Conservation (phyloP, 1,140 invertebrate genomes). For the Aphaenogaster rudis region DNA sequence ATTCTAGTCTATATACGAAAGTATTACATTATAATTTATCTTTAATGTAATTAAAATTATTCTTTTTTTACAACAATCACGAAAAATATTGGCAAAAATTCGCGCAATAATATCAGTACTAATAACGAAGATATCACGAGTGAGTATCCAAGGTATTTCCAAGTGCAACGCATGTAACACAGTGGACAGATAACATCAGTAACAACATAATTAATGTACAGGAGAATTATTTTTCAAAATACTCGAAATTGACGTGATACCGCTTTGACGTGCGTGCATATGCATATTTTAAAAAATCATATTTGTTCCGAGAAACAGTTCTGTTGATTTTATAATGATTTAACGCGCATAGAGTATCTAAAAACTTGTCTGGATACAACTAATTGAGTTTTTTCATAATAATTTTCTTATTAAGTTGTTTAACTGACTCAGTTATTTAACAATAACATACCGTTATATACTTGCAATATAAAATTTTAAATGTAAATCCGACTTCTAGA, state of each 20-base stretch:
- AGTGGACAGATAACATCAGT: conserved; percentile 15
- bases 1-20: background rate
- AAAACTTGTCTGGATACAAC: background rate
- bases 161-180: background rate
- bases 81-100: background rate
- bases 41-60: background rate
- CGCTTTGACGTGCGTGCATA: background rate
- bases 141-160: background rate
- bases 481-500: background rate
- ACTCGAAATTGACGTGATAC: conserved; percentile 6
- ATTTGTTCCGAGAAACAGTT: conserved; percentile 3
- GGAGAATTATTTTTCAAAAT: background rate
- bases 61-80: background rate
- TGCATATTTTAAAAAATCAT: conserved; percentile 3
- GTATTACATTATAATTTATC: background rate
- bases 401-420: background rate
- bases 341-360: background rate
- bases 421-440: background rate
- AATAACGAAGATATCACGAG: background rate
- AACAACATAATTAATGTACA: conserved; percentile 4
- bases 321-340: conserved; percentile 13
- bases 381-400: conserved; percentile 4
- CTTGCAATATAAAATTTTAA: background rate
- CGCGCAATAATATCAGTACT: background rate
- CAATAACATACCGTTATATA: background rate